Evolutionary conservation across 2,888 invertebrate species (phyloP), one percentile per base, ranked within the genome.

Genomic region (Carabus problematicus): DNA sequence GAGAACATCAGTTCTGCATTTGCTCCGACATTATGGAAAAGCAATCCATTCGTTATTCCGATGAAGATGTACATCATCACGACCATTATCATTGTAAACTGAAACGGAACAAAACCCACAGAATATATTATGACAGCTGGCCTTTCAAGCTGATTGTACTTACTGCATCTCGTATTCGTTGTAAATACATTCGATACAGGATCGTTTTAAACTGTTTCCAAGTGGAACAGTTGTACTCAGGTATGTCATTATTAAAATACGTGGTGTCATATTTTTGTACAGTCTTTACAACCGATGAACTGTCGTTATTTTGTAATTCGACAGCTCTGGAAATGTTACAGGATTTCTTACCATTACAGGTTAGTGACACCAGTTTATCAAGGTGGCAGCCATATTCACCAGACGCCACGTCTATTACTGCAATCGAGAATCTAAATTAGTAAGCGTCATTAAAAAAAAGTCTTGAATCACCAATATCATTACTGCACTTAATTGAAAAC

Each of bases 1-100:
- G 91, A 93, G 29, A 94, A 82, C 0, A 92, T 91, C 78, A 92
- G 93, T 0, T 93, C 90, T 0, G 90, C 94, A 75, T 93, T 92
- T 74, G 89, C 87, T 9, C 93, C 94, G 82, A 93, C 91, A 68
- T 87, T 85, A 47, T 86, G 84, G 78, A 91, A 94, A 61, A 93
- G 78, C 3, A 86, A 85, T 0, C 91, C 93, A 9, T 93, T 85
- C 8, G 92, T 83, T 3, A 89, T 76, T 0, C 90, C 92, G 54
- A 93, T 80, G 72, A 89, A 86, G 68, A 91, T 78, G 72, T 92
- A 89, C 75, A 93, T 82, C 9, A 84, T 82, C 52, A 90, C 84
- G 75, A 91, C 89, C n/a, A 93, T 80, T 77, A 89, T 84, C 55
- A 93, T 83, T 76, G 92, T 91, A 63, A 83, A 86, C 92, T 93